These are phyloP conservation scores for Alethe diademata DNA, from an alignment of 2,113 vertebrate species.

Conservation along the genomic window DNA sequence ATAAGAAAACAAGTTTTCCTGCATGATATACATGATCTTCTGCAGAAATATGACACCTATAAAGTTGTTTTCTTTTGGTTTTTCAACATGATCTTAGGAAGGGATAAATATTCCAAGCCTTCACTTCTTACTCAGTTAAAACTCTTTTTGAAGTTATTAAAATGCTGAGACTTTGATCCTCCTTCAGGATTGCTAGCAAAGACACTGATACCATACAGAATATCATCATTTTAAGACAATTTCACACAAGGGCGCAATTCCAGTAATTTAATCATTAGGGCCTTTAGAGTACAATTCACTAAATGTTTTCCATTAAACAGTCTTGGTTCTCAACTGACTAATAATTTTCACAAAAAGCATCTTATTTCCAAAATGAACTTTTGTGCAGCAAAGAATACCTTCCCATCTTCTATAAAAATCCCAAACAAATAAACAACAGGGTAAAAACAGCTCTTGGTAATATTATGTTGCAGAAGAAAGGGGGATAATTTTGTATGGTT, in stretches of 20 bases:
- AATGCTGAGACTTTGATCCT: slow-evolving; percentile 19
- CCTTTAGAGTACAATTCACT: neutral
- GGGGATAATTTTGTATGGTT: accelerated
- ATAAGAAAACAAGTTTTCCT: neutral
- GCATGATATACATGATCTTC: neutral
- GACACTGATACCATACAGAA: neutral
- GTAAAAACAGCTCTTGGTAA: neutral
- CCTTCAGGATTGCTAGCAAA: neutral
- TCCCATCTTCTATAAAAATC: neutral
- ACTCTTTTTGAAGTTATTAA: slow-evolving; percentile 32
- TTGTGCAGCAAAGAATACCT: neutral
- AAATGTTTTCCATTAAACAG: neutral
- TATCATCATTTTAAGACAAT: neutral
- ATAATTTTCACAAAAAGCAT: neutral
- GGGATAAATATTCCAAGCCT: slow-evolving; percentile 24
- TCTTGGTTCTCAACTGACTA: neutral
- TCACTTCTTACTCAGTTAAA: slow-evolving; percentile 2
- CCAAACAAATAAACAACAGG: neutral
- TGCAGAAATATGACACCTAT: slow-evolving; percentile 5
- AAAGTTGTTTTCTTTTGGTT: neutral
- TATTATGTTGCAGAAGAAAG: neutral
- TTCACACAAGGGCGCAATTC: neutral
- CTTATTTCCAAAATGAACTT: neutral
- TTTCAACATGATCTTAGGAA: neutral
- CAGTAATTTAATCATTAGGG: neutral